These are phyloP conservation scores for Eubucco bourcierii DNA, from an alignment of 2,113 vertebrate species.

Conservation along the genomic window DNA sequence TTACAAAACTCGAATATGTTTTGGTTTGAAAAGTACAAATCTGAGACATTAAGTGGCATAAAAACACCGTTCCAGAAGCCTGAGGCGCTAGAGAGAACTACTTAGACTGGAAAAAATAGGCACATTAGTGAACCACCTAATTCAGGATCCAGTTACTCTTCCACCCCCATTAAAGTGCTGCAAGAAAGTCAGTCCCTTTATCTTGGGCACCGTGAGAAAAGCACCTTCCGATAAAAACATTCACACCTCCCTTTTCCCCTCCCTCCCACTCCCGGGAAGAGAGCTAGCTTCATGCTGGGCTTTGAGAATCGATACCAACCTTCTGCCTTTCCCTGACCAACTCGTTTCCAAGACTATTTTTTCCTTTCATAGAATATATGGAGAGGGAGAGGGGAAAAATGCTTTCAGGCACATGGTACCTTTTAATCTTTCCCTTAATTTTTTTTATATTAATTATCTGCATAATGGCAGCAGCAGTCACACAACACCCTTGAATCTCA, in stretches of 20 bases:
- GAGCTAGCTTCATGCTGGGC: accelerated
- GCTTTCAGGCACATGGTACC: neutral
- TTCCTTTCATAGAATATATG: neutral
- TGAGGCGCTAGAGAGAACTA: neutral
- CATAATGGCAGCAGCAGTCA: neutral
- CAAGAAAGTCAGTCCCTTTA: conserved; percentile 24
- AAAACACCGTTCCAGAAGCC: neutral
- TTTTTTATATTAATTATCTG: neutral
- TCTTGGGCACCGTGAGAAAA: conserved; percentile 23
- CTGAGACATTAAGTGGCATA: conserved; percentile 27
- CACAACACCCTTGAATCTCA: neutral
- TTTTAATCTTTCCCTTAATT: conserved; percentile 7
- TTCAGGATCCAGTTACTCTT: conserved; percentile 28
- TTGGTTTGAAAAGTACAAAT: neutral
- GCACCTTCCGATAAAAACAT: neutral
- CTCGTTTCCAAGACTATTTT: neutral
- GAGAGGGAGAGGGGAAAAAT: accelerated
- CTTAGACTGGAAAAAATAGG: conserved; percentile 30
- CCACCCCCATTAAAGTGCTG: neutral
- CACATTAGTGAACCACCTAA: neutral
- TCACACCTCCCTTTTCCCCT: neutral
- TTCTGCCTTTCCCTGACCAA: neutral
- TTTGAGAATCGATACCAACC: neutral
- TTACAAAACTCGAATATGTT: neutral
- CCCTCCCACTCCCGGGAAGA: neutral